A percentile compares a stretch with the other conserved stretches of the same genome.
These are phyloP conservation scores for Muntiacus muntjak DNA, from an alignment of 2,113 vertebrate genomes.

Conservation along the genomic window DNA sequence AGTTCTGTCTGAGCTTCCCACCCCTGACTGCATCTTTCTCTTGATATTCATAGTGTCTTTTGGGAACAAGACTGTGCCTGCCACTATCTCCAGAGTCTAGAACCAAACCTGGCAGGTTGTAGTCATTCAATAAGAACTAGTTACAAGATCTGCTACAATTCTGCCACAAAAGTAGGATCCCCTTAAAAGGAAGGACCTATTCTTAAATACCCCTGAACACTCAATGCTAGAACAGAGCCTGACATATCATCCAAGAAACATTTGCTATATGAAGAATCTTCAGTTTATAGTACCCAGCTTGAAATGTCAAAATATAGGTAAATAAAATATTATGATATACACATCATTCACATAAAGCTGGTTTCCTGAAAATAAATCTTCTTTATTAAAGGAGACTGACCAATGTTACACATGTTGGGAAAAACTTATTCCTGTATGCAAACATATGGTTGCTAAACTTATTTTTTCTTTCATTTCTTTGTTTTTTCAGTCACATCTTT, in stretches of 20 bases:
- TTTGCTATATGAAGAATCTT: background rate
- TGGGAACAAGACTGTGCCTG: too few relatives aligned
- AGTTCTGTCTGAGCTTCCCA: background rate
- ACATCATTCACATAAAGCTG: background rate
- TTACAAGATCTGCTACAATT: background rate
- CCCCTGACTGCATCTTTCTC: rapidly evolving
- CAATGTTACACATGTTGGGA: background rate
- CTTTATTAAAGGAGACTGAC: background rate
- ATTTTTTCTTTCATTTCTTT: background rate
- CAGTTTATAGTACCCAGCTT: background rate
- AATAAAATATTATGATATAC: background rate
- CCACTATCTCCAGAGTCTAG: background rate
- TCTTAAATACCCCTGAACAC: background rate
- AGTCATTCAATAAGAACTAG: background rate
- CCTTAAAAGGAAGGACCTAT: background rate
- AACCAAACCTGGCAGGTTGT: background rate
- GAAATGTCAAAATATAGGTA: background rate
- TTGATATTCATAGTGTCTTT: rapidly evolving
- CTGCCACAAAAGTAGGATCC: background rate
- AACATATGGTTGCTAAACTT: background rate
- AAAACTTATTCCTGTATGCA: background rate
- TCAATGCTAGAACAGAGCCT: background rate
- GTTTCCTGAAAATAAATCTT: background rate
- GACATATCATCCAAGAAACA: background rate
- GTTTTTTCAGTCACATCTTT: background rate